These are phyloP conservation scores for Hiodon alosoides DNA, from an alignment of 2,113 vertebrate genomes.

Conservation along the genomic window DNA sequence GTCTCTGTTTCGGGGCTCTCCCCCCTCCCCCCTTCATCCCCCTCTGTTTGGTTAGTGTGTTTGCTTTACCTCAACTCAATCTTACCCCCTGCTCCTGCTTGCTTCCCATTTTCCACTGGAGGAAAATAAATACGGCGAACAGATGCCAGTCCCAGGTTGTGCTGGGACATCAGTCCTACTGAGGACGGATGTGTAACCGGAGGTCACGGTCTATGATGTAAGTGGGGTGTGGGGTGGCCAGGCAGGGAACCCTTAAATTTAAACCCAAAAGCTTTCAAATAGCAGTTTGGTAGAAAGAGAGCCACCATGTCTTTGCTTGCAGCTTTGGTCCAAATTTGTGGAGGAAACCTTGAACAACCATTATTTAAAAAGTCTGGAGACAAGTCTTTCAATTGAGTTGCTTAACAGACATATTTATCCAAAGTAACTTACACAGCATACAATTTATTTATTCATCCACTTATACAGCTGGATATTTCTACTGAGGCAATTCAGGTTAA, in stretches of 20 bases:
- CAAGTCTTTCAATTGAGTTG: no score
- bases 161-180: background rate
- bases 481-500: no score
- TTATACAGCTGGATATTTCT: no score
- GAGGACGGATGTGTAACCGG: background rate
- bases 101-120: background rate
- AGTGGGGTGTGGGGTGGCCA: background rate
- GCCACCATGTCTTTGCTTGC: no score
- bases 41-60: constrained; percentile 18
- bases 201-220: background rate
- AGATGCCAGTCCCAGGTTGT: background rate
- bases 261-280: no score
- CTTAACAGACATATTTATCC: no score
- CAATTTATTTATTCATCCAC: no score
- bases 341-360: no score
- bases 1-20: constrained; percentile 11
- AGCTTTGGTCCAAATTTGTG: no score
- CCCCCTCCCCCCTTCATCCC: background rate
- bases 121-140: constrained; percentile 16
- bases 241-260: background rate
- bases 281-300: no score
- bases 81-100: background rate
- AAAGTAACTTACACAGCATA: no score
- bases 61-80: constrained; percentile 5
- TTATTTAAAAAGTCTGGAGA: no score